Evolutionary conservation across 2,797 vertebrate species (phyloP).

Genomic region (Phylloscopus collybita): DNA sequence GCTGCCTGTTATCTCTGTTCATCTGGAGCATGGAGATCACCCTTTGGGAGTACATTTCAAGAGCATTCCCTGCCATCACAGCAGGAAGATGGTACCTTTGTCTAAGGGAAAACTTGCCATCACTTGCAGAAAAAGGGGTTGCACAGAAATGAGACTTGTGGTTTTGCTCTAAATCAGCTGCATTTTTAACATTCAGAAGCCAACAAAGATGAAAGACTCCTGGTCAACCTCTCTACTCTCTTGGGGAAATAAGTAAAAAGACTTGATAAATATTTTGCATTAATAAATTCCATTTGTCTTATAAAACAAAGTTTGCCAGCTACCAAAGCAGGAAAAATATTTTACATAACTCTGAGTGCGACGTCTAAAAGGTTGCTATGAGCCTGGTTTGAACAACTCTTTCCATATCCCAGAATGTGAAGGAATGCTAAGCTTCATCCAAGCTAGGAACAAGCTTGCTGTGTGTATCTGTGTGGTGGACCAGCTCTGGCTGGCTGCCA

Average conservation of each 20-base stretch:
- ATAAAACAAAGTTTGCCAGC: slow-evolving; percentile 74
- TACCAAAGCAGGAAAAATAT: slow-evolving; percentile 76
- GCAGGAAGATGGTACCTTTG: not conserved
- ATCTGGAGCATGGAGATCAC: not conserved
- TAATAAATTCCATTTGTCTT: slow-evolving; percentile 82
- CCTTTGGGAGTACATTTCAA: not conserved
- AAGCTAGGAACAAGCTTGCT: not conserved
- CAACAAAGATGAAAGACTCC: slow-evolving; percentile 62
- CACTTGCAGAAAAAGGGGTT: not conserved
- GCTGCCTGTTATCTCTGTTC: not conserved
- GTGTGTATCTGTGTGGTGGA: not conserved
- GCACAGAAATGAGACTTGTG: not conserved
- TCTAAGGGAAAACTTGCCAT: not conserved
- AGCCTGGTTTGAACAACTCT: slow-evolving; percentile 63
- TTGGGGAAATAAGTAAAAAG: slow-evolving; percentile 28
- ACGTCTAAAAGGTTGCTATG: slow-evolving; percentile 59
- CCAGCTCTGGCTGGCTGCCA: not conserved
- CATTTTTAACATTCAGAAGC: slow-evolving; percentile 57
- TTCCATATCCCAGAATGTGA: slow-evolving; percentile 57
- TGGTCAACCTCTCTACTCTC: slow-evolving; percentile 34
- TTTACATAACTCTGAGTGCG: slow-evolving; percentile 75
- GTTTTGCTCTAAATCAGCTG: slow-evolving; percentile 33
- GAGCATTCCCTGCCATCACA: not conserved
- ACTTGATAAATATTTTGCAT: slow-evolving; percentile 77
- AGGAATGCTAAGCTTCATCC: slow-evolving; percentile 28